Percentiles rank a stretch among this genome's conserved stretches.
phyloP scores from a whole-genome alignment of 2,797 vertebrate genomes.

The Erethizon dorsatum region DNA sequence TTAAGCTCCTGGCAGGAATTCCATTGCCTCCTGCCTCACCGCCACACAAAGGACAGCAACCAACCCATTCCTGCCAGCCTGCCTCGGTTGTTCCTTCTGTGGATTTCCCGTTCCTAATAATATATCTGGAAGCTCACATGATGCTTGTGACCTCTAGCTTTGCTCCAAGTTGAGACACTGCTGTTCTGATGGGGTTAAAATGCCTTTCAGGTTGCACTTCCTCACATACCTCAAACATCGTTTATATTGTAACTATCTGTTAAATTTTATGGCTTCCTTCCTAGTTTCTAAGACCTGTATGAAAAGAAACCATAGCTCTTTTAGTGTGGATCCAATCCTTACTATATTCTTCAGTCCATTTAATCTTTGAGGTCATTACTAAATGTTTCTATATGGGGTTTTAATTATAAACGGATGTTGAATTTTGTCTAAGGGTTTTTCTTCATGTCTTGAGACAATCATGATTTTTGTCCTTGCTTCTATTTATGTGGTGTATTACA shows the following conservation, averaged over 20 bases:
- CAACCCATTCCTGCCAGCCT: not conserved
- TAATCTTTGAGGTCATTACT: not conserved
- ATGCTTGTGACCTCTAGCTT: too few species aligned
- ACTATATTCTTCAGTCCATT: not conserved
- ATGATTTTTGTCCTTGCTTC: not conserved
- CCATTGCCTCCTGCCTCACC: accelerated
- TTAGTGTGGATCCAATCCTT: not conserved
- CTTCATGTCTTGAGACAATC: not conserved
- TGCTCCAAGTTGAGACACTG: not conserved
- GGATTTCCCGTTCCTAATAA: accelerated
- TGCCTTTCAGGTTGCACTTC: accelerated
- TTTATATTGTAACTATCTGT: not conserved
- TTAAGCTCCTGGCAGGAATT: not conserved
- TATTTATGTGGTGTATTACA: not conserved
- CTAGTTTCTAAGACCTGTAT: not conserved
- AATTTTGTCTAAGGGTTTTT: not conserved
- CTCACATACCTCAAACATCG: accelerated
- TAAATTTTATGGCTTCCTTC: not conserved
- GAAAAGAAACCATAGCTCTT: not conserved
- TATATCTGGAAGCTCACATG: not conserved
- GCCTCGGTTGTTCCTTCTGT: accelerated
- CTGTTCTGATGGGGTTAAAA: too few species aligned
- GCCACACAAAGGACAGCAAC: accelerated
- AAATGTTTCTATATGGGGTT: not conserved
- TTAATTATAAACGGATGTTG: not conserved